A percentile compares a stretch with the other conserved stretches of the same genome.
These are phyloP conservation scores for Myripristis jacobus DNA, from an alignment of 2,797 vertebrate species.

Conservation along the genomic window DNA sequence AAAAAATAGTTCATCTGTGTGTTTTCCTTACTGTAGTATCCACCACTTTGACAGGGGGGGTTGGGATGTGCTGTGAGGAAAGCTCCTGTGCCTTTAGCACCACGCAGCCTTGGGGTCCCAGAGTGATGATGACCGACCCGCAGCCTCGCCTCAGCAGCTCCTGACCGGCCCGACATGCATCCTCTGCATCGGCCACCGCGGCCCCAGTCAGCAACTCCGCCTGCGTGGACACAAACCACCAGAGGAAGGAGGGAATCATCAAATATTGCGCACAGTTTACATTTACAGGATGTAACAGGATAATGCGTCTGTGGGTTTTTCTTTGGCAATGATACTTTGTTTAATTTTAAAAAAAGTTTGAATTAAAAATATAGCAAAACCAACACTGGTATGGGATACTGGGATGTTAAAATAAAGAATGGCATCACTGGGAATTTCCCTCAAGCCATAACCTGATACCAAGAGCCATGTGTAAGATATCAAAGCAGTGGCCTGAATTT, in stretches of 20 bases:
- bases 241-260: background rate
- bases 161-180: conserved; percentile 83
- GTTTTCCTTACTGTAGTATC: conserved; percentile 92
- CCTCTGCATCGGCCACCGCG: conserved; percentile 80
- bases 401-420: conserved; percentile 39
- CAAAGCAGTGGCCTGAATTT: conserved; percentile 12
- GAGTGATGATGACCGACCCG: conserved; percentile 87
- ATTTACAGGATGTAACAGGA: too few relatives aligned
- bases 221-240: conserved; percentile 70
- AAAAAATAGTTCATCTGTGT: background rate
- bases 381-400: conserved; percentile 41
- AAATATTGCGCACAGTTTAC: background rate
- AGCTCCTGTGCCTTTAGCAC: conserved; percentile 83
- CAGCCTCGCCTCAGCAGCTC: conserved; percentile 89
- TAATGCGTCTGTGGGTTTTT: too few relatives aligned
- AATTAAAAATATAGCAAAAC: conserved; percentile 59
- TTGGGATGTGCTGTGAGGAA: conserved; percentile 85
- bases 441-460: conserved; percentile 8
- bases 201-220: conserved; percentile 91
- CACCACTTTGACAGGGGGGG: conserved; percentile 84
- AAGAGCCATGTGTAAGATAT: conserved; percentile 17
- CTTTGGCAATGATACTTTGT: background rate
- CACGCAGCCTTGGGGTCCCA: conserved; percentile 93
- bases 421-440: conserved; percentile 52
- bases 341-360: too few relatives aligned